These are phyloP conservation scores for Synanthedon andrenaeformis DNA, from an alignment of 2,888 invertebrate species.

Conservation along the genomic window DNA sequence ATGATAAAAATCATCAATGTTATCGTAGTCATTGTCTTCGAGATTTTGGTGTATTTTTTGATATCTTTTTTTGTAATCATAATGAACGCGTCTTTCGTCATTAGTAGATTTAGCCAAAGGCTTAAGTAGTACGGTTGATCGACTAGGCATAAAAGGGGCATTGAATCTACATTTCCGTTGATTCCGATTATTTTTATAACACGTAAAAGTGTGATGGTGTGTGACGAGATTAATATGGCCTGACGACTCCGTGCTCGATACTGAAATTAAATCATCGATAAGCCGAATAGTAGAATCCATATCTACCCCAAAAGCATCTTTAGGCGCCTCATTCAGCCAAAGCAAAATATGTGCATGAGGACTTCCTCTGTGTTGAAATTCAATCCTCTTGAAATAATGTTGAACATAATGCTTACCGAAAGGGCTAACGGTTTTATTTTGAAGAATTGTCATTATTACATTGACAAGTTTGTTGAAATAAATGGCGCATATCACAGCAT, in stretches of 20 bases:
- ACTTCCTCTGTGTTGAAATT: conserved; percentile 32
- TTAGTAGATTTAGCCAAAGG: no score
- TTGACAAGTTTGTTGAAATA: conserved; percentile 33
- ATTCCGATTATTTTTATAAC: conserved; percentile 19
- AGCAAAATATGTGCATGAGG: conserved; percentile 26
- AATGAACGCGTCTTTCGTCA: no score
- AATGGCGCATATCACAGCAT: conserved; percentile 23
- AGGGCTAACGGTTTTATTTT: conserved; percentile 14
- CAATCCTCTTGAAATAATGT: conserved; percentile 26
- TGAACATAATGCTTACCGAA: conserved; percentile 21
- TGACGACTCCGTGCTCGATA: conserved; percentile 19
- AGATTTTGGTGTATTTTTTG: conserved; percentile 8
- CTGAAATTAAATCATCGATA: conserved; percentile 19
- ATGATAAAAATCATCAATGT: conserved; percentile 20
- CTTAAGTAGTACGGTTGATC: conserved; percentile 9
- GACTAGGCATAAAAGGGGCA: conserved; percentile 23
- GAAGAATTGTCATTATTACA: conserved; percentile 15
- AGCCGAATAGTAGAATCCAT: conserved; percentile 11
- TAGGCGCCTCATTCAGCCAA: conserved; percentile 30
- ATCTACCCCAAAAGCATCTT: conserved; percentile 13
- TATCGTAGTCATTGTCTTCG: conserved; percentile 17
- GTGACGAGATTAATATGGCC: conserved; percentile 20
- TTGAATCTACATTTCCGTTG: conserved; percentile 21
- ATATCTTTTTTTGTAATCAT: no score
- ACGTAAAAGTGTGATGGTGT: conserved; percentile 24